Percentiles rank a stretch among this genome's conserved stretches.
Evolutionary conservation across 2,113 vertebrate genomes (phyloP).

Genomic region (Porphyrio hochstetteri): DNA sequence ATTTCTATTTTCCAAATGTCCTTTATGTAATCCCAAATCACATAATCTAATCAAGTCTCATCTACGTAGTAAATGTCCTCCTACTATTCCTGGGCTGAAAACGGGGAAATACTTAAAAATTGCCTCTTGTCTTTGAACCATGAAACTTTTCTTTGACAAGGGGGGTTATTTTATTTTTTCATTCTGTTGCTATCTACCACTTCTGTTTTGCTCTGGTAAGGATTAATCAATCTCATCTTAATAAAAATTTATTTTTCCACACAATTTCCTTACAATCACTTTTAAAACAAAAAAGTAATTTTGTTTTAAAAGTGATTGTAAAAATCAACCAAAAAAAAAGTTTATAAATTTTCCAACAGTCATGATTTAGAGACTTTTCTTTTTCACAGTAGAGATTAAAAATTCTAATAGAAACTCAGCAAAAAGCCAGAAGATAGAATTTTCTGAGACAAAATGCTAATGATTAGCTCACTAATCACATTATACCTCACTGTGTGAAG

Average conservation of each 20-base stretch:
- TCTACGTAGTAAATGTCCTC: neutral
- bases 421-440: neutral
- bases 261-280: neutral
- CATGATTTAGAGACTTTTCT: neutral
- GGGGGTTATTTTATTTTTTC: neutral
- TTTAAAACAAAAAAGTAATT: neutral
- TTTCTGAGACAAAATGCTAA: neutral
- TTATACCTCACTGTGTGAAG: neutral
- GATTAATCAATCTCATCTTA: neutral
- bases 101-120: neutral
- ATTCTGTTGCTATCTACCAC: neutral
- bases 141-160: neutral
- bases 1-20: neutral
- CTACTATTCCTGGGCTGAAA: neutral
- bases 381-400: neutral
- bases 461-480: neutral
- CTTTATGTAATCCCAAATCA: neutral
- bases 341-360: neutral
- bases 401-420: neutral
- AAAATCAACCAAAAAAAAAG: neutral
- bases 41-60: neutral
- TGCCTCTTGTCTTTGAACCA: neutral
- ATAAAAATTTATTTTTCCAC: neutral
- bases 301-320: no score
- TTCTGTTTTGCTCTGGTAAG: neutral